Evolutionary conservation across 2,888 invertebrate species (phyloP).

Genomic region (Anaspis maculata): DNA sequence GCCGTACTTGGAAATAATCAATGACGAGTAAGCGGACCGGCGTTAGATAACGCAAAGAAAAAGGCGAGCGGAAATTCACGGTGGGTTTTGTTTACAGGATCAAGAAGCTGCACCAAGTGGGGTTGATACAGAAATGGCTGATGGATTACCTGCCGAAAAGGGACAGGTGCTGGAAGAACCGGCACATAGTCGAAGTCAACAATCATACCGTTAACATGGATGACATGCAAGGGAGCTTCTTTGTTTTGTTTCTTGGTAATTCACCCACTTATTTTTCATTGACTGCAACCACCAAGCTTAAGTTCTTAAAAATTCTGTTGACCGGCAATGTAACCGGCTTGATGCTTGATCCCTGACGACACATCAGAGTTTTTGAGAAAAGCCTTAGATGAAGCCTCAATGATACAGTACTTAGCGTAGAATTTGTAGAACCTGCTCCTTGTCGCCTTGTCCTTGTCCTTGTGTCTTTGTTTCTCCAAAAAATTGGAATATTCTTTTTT

Average conservation of each 20-base stretch:
- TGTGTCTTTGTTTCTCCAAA: no score
- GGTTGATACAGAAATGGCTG: slow-evolving; percentile 78
- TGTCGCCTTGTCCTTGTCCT: no score
- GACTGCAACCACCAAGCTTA: slow-evolving; percentile 2
- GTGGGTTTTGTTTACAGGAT: slow-evolving; percentile 52
- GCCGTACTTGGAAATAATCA: slow-evolving; percentile 68
- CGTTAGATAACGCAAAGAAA: not conserved
- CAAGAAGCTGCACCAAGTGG: slow-evolving; percentile 72
- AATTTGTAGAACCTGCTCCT: no score
- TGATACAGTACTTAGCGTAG: no score
- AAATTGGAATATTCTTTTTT: no score
- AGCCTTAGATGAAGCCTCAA: no score
- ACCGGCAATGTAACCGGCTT: no score
- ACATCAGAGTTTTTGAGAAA: no score
- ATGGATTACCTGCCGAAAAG: slow-evolving; percentile 65
- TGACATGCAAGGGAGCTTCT: slow-evolving; percentile 91
- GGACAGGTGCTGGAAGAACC: slow-evolving; percentile 68
- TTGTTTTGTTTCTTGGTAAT: slow-evolving; percentile 69
- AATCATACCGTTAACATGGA: slow-evolving; percentile 82
- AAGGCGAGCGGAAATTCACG: no score
- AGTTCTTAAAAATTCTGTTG: slow-evolving; percentile 4
- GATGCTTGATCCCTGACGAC: no score
- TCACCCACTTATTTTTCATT: no score
- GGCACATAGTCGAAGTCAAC: slow-evolving; percentile 57
- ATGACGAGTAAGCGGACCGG: slow-evolving; percentile 61